phyloP scores from a whole-genome alignment of 64 coral and sea anemone genomes.

The Montipora efflorescens region DNA sequence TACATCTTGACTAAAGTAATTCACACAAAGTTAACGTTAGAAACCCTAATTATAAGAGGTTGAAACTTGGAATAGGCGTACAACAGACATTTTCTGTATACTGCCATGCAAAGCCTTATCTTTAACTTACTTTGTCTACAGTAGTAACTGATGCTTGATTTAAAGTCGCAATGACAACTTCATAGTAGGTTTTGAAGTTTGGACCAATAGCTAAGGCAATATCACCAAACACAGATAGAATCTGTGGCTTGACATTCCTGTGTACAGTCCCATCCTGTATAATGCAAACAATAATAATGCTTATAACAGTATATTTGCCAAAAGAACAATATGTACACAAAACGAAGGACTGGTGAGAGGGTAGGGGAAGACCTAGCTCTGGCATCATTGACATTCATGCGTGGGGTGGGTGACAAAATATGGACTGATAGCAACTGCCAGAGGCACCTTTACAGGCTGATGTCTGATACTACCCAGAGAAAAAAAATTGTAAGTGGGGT shows the following conservation, averaged over 20 bases:
- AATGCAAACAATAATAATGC: not conserved
- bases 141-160: slow-evolving; percentile 78
- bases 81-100: too few species aligned
- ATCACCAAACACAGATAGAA: slow-evolving; percentile 94
- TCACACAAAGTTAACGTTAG: too few species aligned
- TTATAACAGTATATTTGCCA: too few species aligned
- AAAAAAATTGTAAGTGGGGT: too few species aligned
- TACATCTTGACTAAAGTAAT: not conserved
- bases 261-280: slow-evolving; percentile 88
- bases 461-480: too few species aligned
- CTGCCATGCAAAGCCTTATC: not conserved
- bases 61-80: not conserved
- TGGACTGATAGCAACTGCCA: too few species aligned
- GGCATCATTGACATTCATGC: too few species aligned
- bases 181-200: slow-evolving; percentile 83
- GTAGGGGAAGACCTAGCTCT: too few species aligned
- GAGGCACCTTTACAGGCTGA: too few species aligned
- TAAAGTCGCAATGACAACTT: slow-evolving; percentile 85
- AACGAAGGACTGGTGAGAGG: too few species aligned
- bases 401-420: too few species aligned
- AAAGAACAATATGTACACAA: too few species aligned
- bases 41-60: not conserved
- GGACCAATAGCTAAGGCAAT: slow-evolving; percentile 90
- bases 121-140: slow-evolving; percentile 87
- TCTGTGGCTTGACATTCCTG: slow-evolving; percentile 93